Conservation (phyloP, 2,113 vertebrate species). For the Cryptomyrus ogoouensis region DNA sequence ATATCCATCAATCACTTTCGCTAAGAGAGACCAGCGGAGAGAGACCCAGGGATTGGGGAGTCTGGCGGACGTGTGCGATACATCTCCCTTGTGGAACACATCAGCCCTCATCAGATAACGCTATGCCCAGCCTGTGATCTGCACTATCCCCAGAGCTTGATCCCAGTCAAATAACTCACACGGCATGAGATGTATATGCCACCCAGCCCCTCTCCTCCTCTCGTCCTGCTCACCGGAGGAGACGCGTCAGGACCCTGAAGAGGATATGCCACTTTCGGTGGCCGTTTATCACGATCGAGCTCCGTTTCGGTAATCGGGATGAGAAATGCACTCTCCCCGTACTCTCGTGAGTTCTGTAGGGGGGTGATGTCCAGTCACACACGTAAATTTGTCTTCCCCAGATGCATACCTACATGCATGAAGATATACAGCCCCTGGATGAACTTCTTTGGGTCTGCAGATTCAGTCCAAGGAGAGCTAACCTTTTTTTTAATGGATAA, state of each 20-base stretch:
- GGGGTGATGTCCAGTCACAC: not conserved
- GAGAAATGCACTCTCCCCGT: not conserved
- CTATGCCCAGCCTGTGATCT: not conserved
- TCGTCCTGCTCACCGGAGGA: not conserved
- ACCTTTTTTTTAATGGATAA: not conserved
- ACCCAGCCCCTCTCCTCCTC: not conserved
- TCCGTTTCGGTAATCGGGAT: not conserved
- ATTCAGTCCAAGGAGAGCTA: not conserved
- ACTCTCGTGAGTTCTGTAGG: not conserved
- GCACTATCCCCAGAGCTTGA: not conserved
- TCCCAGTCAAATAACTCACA: conserved; percentile 1
- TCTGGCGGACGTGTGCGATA: conserved; percentile 6
- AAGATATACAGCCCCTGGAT: not conserved
- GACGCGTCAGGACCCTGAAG: not conserved
- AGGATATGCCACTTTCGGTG: not conserved
- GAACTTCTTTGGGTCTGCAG: not conserved
- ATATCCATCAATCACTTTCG: not conserved
- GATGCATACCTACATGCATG: not conserved
- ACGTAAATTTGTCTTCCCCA: not conserved
- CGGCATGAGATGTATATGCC: not conserved
- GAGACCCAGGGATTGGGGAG: not conserved
- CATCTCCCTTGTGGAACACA: conserved; percentile 16
- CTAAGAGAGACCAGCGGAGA: not conserved
- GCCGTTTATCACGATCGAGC: not conserved
- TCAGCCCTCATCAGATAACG: conserved; percentile 23